Evolutionary conservation across 2,888 invertebrate genomes (phyloP), one percentile per base, ranked within the genome.

Genomic region (Diplazon laetatorius): DNA sequence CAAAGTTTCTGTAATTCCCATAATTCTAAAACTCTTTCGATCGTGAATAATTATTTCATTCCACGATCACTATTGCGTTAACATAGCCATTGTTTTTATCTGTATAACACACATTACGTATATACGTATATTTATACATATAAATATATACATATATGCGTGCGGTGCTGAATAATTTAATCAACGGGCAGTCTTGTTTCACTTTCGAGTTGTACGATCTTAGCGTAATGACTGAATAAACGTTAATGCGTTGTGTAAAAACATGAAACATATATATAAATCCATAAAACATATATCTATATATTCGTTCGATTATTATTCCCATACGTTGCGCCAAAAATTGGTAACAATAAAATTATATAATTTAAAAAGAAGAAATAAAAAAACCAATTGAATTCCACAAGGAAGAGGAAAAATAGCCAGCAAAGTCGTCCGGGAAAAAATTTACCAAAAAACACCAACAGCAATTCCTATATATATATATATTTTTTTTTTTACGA

Each of bases 151-250:
- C n/a, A n/a, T n/a, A n/a, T 57, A 73, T 50, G 50, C 57, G 72
- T 66, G 37, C 59, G 68, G 73, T 78, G 73, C 70, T 69, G 69
- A 74, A 70, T 74, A 60, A 70, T 69, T 78, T 44, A 48, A 63
- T 62, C 65, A 72, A n/a, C 52, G 63, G 73, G 71, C 81, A 81
- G 81, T 81, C 81, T 81, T 81, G 68, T 79, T 79, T 81, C 76
- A 81, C 81, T 81, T 81, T 81, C 81, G 76, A 81, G 74, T 78
- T 79, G 76, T 79, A 81, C 79, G 81, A 79, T 76, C 70, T 73
- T 78, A 78, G 55, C 59, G 59, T 59, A 71, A 77, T 42, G 20
- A 59, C 52, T 71, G 63, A 20, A 63, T 48, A 48, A 39, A 39
- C 39, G 37, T 63, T 30, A 59, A 46, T 72, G 68, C 63, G 62